A percentile compares a stretch with the other conserved stretches of the same genome.
Evolutionary conservation across 2,113 vertebrate genomes (phyloP).

Genomic region (Rana temporaria): DNA sequence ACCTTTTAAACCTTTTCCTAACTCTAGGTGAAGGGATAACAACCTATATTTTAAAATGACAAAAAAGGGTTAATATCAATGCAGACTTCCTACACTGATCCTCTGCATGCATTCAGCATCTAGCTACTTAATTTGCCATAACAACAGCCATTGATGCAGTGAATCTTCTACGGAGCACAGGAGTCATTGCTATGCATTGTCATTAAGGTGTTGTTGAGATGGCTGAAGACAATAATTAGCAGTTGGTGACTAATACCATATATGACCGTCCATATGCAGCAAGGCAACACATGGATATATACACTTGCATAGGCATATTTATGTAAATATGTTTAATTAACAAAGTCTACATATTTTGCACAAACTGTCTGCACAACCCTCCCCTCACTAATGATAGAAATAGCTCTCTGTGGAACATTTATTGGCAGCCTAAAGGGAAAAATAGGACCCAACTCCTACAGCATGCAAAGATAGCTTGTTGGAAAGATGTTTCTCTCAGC

Average conservation of each 20-base stretch:
- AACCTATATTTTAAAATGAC: too few relatives aligned
- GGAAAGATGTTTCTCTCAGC: constrained; percentile 58
- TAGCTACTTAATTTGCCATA: too few relatives aligned
- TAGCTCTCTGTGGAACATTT: constrained; percentile 48
- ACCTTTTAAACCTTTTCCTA: too few relatives aligned
- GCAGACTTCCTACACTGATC: too few relatives aligned
- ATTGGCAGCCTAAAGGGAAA: constrained; percentile 49
- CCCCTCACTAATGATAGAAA: constrained; percentile 25
- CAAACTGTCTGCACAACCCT: constrained; percentile 44
- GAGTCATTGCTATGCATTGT: too few relatives aligned
- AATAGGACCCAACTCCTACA: constrained; percentile 59
- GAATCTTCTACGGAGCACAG: too few relatives aligned
- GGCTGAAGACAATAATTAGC: background rate
- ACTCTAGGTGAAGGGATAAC: too few relatives aligned
- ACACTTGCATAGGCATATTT: constrained; percentile 12
- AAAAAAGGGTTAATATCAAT: too few relatives aligned
- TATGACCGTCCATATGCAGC: background rate
- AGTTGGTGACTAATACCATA: background rate
- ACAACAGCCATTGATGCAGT: too few relatives aligned
- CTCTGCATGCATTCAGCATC: too few relatives aligned
- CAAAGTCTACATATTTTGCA: constrained; percentile 26
- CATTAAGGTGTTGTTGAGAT: too few relatives aligned
- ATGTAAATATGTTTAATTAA: constrained; percentile 38
- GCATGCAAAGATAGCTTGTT: constrained; percentile 61
- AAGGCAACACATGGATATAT: constrained; percentile 10